Percentiles rank a stretch among this genome's conserved stretches.
These are phyloP conservation scores for Holocentrus rufus DNA, from an alignment of 2,797 vertebrate species.

Conservation along the genomic window DNA sequence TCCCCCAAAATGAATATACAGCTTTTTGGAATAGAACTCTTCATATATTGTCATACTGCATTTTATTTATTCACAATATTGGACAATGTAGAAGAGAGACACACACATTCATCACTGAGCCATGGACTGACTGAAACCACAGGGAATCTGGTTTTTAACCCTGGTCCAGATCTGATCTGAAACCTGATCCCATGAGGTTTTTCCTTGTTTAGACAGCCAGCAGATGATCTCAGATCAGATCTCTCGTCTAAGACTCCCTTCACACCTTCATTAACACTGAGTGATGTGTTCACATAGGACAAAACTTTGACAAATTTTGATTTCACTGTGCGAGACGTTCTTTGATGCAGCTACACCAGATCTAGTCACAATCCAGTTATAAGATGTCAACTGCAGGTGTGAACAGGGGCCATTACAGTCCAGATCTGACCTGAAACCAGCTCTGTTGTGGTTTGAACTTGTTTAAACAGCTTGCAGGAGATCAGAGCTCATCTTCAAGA, in stretches of 20 bases:
- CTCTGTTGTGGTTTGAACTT: too few species aligned
- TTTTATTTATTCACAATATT: slow-evolving; percentile 69
- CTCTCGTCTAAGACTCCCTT: not conserved
- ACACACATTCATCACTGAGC: slow-evolving; percentile 18
- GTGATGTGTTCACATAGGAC: too few species aligned
- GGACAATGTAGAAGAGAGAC: slow-evolving; percentile 54
- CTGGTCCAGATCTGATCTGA: not conserved
- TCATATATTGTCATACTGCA: slow-evolving; percentile 24
- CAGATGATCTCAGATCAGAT: slow-evolving; percentile 38
- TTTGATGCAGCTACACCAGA: too few species aligned
- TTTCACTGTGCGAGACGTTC: too few species aligned
- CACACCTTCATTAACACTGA: not conserved
- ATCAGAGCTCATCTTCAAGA: too few species aligned
- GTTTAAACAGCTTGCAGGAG: too few species aligned
- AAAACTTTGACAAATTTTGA: too few species aligned
- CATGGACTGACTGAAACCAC: slow-evolving; percentile 19
- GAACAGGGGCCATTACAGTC: too few species aligned
- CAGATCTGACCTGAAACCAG: too few species aligned
- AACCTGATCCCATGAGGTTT: not conserved
- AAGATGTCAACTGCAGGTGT: too few species aligned
- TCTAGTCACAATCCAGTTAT: too few species aligned
- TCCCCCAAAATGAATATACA: slow-evolving; percentile 7
- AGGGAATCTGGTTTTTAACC: too few species aligned
- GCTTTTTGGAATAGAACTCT: slow-evolving; percentile 37
- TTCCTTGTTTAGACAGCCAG: slow-evolving; percentile 6